Percentiles rank a stretch among this genome's conserved stretches.
Conservation (phyloP, 92 coral and sea anemone species). For the Bergia puertoricense region DNA sequence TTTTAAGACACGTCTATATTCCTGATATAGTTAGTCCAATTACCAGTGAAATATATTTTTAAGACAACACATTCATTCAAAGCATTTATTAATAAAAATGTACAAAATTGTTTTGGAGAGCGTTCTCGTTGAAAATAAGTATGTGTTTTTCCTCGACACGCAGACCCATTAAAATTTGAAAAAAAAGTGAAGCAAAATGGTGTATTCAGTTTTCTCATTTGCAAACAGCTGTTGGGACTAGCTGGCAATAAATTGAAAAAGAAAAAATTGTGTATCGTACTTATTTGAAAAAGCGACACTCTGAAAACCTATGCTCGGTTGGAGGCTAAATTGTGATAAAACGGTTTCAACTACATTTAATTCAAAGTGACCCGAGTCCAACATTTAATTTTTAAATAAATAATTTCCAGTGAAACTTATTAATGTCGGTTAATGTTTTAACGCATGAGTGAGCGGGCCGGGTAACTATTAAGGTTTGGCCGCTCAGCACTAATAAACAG, state of each 20-base stretch:
- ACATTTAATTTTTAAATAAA: no score
- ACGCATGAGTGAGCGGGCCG: no score
- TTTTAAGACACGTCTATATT: no score
- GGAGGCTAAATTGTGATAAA: no score
- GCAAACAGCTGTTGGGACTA: not conserved
- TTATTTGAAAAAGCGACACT: not conserved
- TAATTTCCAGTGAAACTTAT: no score
- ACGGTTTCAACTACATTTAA: no score
- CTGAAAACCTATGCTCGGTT: not conserved
- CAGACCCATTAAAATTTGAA: not conserved
- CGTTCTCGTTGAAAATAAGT: not conserved
- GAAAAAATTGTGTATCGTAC: not conserved
- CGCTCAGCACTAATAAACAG: no score
- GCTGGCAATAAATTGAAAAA: not conserved
- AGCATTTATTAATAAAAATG: not conserved
- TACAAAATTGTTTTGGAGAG: not conserved
- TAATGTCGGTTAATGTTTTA: no score
- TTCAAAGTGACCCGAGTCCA: no score
- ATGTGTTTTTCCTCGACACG: not conserved
- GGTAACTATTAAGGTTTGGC: no score
- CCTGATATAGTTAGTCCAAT: not conserved
- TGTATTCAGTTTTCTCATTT: not conserved
- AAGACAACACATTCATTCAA: not conserved
- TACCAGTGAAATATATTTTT: not conserved
- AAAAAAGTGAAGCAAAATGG: not conserved